Conservation (phyloP, 2,113 vertebrate species). For the Nasalis larvatus region DNA sequence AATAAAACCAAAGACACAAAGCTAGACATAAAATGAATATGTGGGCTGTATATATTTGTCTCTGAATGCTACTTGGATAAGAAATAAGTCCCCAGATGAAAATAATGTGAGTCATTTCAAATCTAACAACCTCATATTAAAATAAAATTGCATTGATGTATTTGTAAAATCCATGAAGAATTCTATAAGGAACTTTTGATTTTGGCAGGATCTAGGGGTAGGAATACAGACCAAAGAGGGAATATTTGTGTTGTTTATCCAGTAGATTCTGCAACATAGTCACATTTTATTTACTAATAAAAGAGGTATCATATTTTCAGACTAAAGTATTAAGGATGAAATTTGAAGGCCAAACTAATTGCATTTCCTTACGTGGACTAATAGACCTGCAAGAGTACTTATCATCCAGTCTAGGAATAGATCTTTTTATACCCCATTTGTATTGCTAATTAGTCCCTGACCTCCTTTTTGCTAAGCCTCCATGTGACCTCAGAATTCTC, state of each 20-base stretch:
- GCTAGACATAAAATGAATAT: slow-evolving; percentile 71
- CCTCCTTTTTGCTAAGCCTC: not conserved
- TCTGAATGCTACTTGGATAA: slow-evolving; percentile 65
- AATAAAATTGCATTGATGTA: slow-evolving; percentile 69
- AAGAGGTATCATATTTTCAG: slow-evolving; percentile 67
- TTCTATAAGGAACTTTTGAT: slow-evolving; percentile 66
- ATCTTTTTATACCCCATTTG: not conserved
- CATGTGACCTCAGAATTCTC: not conserved
- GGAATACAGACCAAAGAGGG: not conserved
- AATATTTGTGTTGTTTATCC: slow-evolving; percentile 6
- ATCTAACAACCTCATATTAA: slow-evolving; percentile 67
- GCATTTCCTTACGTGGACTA: slow-evolving; percentile 44
- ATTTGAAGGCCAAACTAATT: slow-evolving; percentile 72
- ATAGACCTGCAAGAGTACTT: not conserved
- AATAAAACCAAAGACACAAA: slow-evolving; percentile 67
- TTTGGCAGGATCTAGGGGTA: not conserved
- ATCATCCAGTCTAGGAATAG: not conserved
- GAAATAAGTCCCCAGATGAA: slow-evolving; percentile 72
- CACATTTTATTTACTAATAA: slow-evolving; percentile 67
- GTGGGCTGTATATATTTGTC: slow-evolving; percentile 60
- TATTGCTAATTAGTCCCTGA: not conserved
- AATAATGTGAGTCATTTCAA: slow-evolving; percentile 70
- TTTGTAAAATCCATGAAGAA: slow-evolving; percentile 70
- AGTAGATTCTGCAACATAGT: slow-evolving; percentile 64
- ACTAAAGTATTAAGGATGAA: slow-evolving; percentile 62